Evolutionary conservation across 2,113 vertebrate genomes (phyloP).

Genomic region (Nothocercus julius): DNA sequence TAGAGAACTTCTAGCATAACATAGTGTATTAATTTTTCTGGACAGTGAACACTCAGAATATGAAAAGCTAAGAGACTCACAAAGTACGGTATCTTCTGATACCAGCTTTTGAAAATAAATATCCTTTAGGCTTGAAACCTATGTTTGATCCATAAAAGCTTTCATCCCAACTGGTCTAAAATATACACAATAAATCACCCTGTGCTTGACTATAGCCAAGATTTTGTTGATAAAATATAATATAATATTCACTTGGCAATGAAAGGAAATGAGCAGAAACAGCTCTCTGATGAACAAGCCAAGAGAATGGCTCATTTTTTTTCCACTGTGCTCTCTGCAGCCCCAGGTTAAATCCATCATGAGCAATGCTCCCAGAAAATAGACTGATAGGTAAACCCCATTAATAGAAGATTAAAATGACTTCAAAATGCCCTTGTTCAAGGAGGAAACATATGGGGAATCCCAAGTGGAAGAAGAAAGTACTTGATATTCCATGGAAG

Average conservation of each 20-base stretch:
- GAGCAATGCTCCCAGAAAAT: conserved; percentile 36
- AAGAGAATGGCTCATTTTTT: not conserved
- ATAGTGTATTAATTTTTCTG: conserved; percentile 28
- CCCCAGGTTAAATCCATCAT: conserved; percentile 30
- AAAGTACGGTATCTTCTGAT: not conserved
- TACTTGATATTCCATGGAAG: conserved; percentile 59
- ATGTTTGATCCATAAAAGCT: conserved; percentile 35
- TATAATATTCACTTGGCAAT: conserved; percentile 59
- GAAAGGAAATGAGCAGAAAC: conserved; percentile 51
- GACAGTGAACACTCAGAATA: not conserved
- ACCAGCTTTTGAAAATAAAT: conserved; percentile 30
- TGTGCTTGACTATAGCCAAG: conserved; percentile 55
- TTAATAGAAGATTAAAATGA: conserved; percentile 60
- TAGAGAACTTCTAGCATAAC: not conserved
- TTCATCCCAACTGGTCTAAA: conserved; percentile 45
- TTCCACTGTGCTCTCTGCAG: not conserved
- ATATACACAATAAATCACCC: conserved; percentile 45
- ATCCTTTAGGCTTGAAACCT: conserved; percentile 3
- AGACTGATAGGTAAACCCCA: conserved; percentile 33
- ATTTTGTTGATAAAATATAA: conserved; percentile 57
- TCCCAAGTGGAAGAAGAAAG: conserved; percentile 53
- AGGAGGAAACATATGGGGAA: conserved; percentile 54
- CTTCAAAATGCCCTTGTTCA: conserved; percentile 63
- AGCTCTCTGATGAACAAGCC: conserved; percentile 33
- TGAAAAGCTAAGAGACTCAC: not conserved